A percentile compares a stretch with the other conserved stretches of the same genome.
Conservation (phyloP, 2,888 invertebrate genomes). For the Tubulanus polymorphus region DNA sequence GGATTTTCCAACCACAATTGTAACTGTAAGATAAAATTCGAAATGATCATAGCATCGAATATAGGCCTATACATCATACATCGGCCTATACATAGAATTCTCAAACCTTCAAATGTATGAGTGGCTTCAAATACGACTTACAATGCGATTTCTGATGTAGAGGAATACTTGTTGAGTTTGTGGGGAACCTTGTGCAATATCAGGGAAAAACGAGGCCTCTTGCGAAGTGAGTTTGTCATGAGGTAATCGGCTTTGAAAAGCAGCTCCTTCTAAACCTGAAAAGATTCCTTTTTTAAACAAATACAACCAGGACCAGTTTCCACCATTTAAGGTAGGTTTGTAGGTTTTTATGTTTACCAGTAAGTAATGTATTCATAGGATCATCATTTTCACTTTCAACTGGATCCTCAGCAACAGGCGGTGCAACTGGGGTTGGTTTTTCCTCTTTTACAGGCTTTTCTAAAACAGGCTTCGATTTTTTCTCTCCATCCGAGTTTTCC, state of each 20-base stretch:
- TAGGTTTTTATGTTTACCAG: too few species aligned
- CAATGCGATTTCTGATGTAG: slow-evolving; percentile 82
- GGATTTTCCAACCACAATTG: slow-evolving; percentile 96
- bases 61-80: too few species aligned
- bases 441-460: too few species aligned
- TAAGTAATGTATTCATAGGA: slow-evolving; percentile 47
- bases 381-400: slow-evolving; percentile 59
- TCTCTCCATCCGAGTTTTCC: too few species aligned
- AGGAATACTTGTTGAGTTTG: slow-evolving; percentile 83
- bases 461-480: too few species aligned
- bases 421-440: slow-evolving; percentile 13
- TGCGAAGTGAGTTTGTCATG: slow-evolving; percentile 90
- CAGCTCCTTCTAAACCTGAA: slow-evolving; percentile 72
- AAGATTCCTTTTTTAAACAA: slow-evolving; percentile 11
- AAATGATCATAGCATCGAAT: not conserved
- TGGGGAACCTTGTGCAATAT: slow-evolving; percentile 77
- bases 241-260: slow-evolving; percentile 76
- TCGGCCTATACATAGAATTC: too few species aligned
- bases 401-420: slow-evolving; percentile 45
- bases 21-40: slow-evolving; percentile 54
- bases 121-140: slow-evolving; percentile 49
- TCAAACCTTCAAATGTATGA: too few species aligned
- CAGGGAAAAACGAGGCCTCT: slow-evolving; percentile 90
- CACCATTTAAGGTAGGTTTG: not conserved
- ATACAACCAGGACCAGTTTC: slow-evolving; percentile 15